Evolutionary conservation across 2,113 vertebrate species (phyloP), one percentile per base, ranked within the genome.

Genomic region (Hyperopisus bebe): DNA sequence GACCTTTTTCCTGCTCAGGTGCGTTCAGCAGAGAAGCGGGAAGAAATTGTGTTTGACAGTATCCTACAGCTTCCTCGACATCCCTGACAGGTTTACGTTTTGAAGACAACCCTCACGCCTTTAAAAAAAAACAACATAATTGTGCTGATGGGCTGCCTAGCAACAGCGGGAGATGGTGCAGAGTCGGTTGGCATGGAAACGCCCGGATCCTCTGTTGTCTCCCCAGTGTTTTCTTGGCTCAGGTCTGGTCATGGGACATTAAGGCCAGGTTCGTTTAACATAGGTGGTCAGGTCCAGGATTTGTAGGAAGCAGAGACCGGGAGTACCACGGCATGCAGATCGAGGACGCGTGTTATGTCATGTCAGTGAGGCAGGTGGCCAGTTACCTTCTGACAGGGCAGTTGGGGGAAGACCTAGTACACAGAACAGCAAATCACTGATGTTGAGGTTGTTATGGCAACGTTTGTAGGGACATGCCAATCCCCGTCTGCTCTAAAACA

Each of bases 61-160:
- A 39, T 84, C 44, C 82, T 84, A 39, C 82, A 80, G 74, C 35
- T 15, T 80, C 74, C 15, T 5, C 74, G 35, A 8, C 15, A 42
- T 42, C 74, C 15, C 5, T 80, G 74, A 80, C 74, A 42, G 74
- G 74, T 80, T 80, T 80, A 42, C 74, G 6, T 80, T 42, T 35
- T 35, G 82, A 84, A 47, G 44, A 84, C 19, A n/a, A 84, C 42
- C 39, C 82, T 24, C 8, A 13, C 44, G 3, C 39, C 15, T 80
- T 35, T 19, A 21, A 55, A 55, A 55, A 50, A 55, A 84, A 84
- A 84, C 21, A 84, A 47, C 24, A 3, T 83, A 84, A 84, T 47
- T 87, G 86, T 58, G 86, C 66, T 90, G 62, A 77, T 4, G 44
- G 17, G 58, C 46, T 90, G 85, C 85, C 10, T 86, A 87, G 83